These are phyloP conservation scores for Caenorhabditis plicata DNA, from an alignment of 2,888 invertebrate species.

Conservation along the genomic window DNA sequence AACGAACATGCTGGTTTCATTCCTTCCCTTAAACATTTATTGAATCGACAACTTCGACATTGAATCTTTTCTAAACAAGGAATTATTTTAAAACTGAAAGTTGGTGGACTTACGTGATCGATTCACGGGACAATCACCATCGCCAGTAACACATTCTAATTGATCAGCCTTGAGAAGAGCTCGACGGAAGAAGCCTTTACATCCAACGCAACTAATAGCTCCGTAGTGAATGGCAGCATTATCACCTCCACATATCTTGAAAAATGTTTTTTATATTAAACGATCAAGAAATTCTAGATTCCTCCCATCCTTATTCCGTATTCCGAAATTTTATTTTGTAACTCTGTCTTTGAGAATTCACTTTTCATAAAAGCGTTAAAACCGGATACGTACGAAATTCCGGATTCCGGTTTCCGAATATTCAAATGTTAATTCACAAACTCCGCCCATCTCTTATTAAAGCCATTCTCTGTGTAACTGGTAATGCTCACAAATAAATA, in stretches of 20 bases:
- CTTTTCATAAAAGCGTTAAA: no score
- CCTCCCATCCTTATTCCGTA: no score
- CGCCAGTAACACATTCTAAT: constrained; percentile 53
- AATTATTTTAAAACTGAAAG: not conserved
- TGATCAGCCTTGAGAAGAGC: constrained; percentile 61
- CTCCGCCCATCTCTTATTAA: no score
- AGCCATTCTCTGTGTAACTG: no score
- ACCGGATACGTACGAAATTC: no score
- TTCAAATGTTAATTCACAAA: no score
- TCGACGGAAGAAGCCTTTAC: constrained; percentile 60
- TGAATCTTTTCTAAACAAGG: constrained; percentile 49
- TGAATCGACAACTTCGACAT: constrained; percentile 58
- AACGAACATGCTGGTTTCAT: constrained; percentile 58
- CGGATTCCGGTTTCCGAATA: no score
- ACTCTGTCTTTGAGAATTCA: no score
- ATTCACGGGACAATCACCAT: constrained; percentile 46
- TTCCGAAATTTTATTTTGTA: no score
- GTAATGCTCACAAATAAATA: no score
- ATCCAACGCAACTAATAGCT: constrained; percentile 50
- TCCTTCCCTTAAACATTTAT: constrained; percentile 56
- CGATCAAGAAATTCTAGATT: no score
- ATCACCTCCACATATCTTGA: constrained; percentile 54
- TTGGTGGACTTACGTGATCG: constrained; percentile 12
- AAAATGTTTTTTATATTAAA: no score
- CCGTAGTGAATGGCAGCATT: constrained; percentile 59